A percentile compares a stretch with the other conserved stretches of the same genome.
These are phyloP conservation scores for Stomatorhinus ivindoensis DNA, from an alignment of 2,113 vertebrate genomes.

Conservation along the genomic window DNA sequence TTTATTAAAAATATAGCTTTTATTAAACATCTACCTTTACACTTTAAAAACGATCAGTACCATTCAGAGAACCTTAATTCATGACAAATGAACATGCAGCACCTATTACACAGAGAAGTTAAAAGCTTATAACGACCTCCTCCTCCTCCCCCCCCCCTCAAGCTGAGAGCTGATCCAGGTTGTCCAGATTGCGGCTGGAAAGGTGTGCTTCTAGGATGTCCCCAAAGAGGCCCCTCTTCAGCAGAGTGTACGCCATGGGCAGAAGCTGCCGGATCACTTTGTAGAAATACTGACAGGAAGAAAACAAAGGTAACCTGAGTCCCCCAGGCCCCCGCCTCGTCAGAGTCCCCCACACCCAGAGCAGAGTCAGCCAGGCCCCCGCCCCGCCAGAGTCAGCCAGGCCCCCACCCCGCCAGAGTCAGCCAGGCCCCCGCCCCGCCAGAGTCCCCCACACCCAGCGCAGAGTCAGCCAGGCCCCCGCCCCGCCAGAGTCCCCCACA, in stretches of 20 bases:
- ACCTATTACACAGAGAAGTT: constrained; percentile 29
- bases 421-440: no score
- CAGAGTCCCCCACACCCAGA: neutral
- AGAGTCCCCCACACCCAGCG: no score
- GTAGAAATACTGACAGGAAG: constrained; percentile 78
- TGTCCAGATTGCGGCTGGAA: constrained; percentile 62
- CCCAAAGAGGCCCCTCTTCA: constrained; percentile 79
- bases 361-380: neutral
- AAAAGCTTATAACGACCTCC: constrained; percentile 7
- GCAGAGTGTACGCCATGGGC: constrained; percentile 84
- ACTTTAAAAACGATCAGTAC: constrained; percentile 32
- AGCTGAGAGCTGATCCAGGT: constrained; percentile 65
- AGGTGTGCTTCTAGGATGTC: constrained; percentile 82
- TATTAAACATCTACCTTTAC: constrained; percentile 57
- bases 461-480: neutral
- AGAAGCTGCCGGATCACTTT: constrained; percentile 86
- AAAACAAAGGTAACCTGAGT: neutral
- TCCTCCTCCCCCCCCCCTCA: constrained; percentile 39
- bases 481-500: neutral
- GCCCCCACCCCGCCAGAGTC: neutral
- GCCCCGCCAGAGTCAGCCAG: neutral
- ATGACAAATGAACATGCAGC: constrained; percentile 14
- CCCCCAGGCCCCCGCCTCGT: neutral
- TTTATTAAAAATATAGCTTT: constrained; percentile 45
- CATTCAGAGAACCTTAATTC: constrained; percentile 30